Evolutionary conservation across 2,113 vertebrate species (phyloP).

Genomic region (Megaceryle maxima): DNA sequence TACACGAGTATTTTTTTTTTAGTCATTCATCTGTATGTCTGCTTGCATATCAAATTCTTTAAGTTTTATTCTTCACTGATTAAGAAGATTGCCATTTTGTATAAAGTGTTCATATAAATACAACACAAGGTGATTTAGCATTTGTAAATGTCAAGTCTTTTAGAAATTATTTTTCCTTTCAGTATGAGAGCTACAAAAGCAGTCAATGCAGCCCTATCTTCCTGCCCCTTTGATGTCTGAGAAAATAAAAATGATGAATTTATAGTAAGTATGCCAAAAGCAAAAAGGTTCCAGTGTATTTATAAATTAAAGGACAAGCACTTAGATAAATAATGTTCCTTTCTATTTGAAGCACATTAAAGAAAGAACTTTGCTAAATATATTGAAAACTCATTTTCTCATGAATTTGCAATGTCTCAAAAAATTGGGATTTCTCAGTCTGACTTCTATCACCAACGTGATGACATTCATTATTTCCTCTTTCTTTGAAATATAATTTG

Average conservation of each 20-base stretch:
- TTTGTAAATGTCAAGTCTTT: background rate
- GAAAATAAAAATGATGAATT: background rate
- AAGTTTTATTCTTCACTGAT: background rate
- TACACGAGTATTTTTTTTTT: background rate
- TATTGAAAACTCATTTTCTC: background rate
- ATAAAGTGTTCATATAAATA: background rate
- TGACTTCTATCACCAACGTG: background rate
- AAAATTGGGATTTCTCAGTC: background rate
- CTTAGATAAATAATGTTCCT: background rate
- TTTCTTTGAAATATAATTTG: background rate
- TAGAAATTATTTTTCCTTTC: background rate
- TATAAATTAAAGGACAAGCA: background rate
- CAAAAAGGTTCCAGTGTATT: background rate
- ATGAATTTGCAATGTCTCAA: background rate
- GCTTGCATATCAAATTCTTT: background rate
- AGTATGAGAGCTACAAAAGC: background rate
- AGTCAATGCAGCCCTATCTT: background rate
- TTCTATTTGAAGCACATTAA: background rate
- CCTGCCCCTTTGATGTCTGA: background rate
- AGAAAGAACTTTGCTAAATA: background rate
- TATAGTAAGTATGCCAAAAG: background rate
- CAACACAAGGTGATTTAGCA: background rate
- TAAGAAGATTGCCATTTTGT: background rate
- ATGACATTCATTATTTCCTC: background rate
- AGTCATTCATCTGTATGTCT: background rate